Percentiles rank a stretch among this genome's conserved stretches.
These are phyloP conservation scores for Oryzaephilus surinamensis DNA, from an alignment of 1,140 invertebrate genomes.

Conservation along the genomic window DNA sequence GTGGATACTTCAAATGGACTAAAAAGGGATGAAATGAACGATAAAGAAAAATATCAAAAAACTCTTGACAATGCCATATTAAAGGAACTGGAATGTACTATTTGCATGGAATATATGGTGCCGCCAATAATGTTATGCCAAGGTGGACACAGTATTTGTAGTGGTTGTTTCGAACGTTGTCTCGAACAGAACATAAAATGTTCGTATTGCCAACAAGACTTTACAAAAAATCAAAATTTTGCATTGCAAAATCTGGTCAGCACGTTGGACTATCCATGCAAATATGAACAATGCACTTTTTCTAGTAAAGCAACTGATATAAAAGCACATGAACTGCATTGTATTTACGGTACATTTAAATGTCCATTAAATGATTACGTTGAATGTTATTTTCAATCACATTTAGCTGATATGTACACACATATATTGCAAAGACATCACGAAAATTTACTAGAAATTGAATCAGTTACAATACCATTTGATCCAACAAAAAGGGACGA, in stretches of 20 bases:
- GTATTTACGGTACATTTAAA: background rate
- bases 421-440: constrained; percentile 15
- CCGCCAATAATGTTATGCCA: constrained; percentile 24
- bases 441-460: constrained; percentile 4
- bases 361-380: constrained; percentile 3
- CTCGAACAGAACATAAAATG: constrained; percentile 10
- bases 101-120: constrained; percentile 23
- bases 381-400: background rate
- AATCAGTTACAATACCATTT: background rate
- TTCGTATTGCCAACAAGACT: constrained; percentile 10
- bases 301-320: background rate
- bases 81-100: constrained; percentile 23
- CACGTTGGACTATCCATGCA: constrained; percentile 15
- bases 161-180: constrained; percentile 13
- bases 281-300: constrained; percentile 3
- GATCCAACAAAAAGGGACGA: no score
- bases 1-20: constrained; percentile 6
- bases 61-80: constrained; percentile 11
- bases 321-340: background rate
- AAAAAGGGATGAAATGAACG: constrained; percentile 1
- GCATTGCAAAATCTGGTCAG: constrained; percentile 15
- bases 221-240: constrained; percentile 21
- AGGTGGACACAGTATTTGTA: constrained; percentile 26
- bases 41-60: constrained; percentile 6
- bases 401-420: background rate